These are phyloP conservation scores for Seriola dumerili DNA, from an alignment of 2,113 vertebrate genomes.

Conservation along the genomic window DNA sequence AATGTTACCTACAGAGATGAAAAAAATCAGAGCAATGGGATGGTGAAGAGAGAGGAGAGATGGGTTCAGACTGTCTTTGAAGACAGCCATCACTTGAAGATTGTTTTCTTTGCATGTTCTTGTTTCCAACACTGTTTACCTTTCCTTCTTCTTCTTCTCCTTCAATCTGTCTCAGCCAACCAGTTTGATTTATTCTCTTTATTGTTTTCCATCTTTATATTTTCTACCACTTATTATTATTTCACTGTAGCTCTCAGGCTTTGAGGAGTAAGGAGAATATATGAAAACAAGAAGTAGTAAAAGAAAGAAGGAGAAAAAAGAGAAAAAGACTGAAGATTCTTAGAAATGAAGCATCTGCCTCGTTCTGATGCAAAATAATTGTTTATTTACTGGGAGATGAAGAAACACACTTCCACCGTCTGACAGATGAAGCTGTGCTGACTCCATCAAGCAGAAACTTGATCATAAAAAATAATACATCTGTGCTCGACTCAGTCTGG, in stretches of 20 bases:
- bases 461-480: conserved; percentile 58
- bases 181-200: conserved; percentile 31
- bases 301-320: conserved; percentile 8
- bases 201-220: conserved; percentile 16
- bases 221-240: conserved; percentile 17
- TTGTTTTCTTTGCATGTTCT: conserved; percentile 16
- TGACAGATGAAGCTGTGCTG: conserved; percentile 26
- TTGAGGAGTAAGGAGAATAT: neutral
- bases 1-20: conserved; percentile 79
- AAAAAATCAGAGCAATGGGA: neutral
- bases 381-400: conserved; percentile 50
- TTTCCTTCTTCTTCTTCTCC: neutral
- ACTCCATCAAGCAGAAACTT: conserved; percentile 30
- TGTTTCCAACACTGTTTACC: neutral
- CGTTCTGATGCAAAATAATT: conserved; percentile 32
- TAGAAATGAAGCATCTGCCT: conserved; percentile 36
- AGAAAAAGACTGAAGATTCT: conserved; percentile 12
- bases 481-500: conserved; percentile 20
- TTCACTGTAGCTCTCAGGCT: conserved; percentile 21
- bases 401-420: conserved; percentile 7
- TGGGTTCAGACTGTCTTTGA: conserved; percentile 13
- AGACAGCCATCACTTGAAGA: neutral
- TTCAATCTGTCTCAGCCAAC: neutral
- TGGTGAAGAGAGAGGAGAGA: too few species aligned
- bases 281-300: neutral